Base-by-base conservation (phyloP, 2,113 vertebrate species). In the Pachyramphus minor region DNA sequence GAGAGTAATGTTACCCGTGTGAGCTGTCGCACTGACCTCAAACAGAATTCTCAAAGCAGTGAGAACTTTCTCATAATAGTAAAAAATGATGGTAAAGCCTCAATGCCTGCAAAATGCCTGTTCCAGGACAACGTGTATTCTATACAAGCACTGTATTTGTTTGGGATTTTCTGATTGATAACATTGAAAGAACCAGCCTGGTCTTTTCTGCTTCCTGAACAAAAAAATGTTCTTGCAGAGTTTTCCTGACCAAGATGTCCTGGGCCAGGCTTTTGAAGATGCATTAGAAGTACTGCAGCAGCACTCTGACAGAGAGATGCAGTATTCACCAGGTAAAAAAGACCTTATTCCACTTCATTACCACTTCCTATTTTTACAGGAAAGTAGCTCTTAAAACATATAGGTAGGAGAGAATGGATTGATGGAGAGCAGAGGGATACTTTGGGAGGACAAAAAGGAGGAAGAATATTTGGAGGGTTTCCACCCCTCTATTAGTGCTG, bases 251-350 rank as follows among this genome's bases (percentile, higher is more conserved):
- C 98, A 97, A 72, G 99, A 99, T 37, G 97, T 98, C 58, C 89
- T 98, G 84, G 99, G 98, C 85, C 99, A 99, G 84, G 98, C 98
- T 58, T 99, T 99, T 30, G 98, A 99, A 96, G 99, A 99, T 94
- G 99, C 99, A 0, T 98, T 99, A 25, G 99, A 99, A 72, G 98
- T 99, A n/a, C 97, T 99, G 96, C 98, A 98, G 67, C 98, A 99
- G n/a, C 98, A 99, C 92, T 99, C 99, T 13, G 74, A 96, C 31
- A 96, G 97, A 75, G 97, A 97, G 35, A 97, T 98, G 87, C 98
- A 97, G 12, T 98, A 98, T 47, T 71, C 96, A 20, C 76, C 97
- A 97, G 98, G 98, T 98, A 97, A 95, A 95, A 97, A 85, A 24
- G 27, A 45, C 25, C 15, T 41, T 23, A 25, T 39, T 77, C 47